phyloP scores from a whole-genome alignment of 2,888 invertebrate species.

The Xylota sylvarum region DNA sequence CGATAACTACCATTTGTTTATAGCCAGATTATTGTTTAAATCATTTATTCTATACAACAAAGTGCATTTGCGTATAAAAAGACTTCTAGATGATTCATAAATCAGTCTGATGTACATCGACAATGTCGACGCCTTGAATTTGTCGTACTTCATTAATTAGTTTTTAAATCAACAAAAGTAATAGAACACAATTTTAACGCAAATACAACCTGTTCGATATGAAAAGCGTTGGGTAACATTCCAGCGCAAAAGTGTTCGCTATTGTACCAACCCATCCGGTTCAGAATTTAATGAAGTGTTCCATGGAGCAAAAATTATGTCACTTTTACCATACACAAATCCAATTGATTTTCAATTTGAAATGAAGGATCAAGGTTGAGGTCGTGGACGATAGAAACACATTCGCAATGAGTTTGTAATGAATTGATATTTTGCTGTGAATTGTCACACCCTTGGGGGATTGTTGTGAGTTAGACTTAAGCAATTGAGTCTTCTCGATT shows the following conservation, averaged over 20 bases:
- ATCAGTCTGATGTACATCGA: not conserved
- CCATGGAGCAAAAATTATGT: slow-evolving; percentile 3
- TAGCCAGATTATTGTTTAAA: not conserved
- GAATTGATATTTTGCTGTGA: not conserved
- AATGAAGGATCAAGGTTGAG: slow-evolving; percentile 12
- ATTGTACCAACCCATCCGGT: slow-evolving; percentile 20
- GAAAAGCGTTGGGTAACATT: not conserved
- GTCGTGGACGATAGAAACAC: not conserved
- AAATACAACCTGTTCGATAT: not conserved
- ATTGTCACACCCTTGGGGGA: not conserved
- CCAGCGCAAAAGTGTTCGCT: not conserved
- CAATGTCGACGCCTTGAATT: not conserved
- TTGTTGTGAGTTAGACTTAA: no score
- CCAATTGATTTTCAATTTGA: slow-evolving; percentile 4
- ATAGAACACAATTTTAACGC: not conserved
- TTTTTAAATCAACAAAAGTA: not conserved
- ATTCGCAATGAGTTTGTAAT: not conserved
- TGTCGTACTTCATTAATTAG: not conserved
- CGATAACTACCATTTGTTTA: not conserved
- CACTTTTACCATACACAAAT: slow-evolving; percentile 1
- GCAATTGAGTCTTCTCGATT: no score
- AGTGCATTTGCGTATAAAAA: not conserved
- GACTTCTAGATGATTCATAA: not conserved
- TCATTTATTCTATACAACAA: not conserved
- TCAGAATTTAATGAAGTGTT: not conserved